These are phyloP conservation scores for Hoplostethus atlanticus DNA, from an alignment of 2,797 vertebrate genomes.

Conservation along the genomic window DNA sequence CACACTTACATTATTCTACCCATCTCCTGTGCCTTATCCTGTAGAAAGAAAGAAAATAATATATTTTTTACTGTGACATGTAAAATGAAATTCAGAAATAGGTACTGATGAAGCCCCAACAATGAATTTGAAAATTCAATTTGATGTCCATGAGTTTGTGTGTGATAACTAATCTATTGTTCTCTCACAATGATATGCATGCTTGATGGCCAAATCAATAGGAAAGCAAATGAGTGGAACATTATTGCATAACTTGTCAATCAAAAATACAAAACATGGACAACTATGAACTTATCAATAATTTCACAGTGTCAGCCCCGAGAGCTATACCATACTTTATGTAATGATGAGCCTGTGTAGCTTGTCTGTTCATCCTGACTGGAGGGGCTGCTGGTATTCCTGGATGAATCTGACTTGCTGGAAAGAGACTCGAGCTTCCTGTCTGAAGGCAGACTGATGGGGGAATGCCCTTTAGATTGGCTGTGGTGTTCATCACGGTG, in stretches of 20 bases:
- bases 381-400: slow-evolving; percentile 55
- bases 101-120: slow-evolving; percentile 4
- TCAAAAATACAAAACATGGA: slow-evolving; percentile 35
- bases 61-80: slow-evolving; percentile 6
- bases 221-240: slow-evolving; percentile 58
- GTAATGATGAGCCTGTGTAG: slow-evolving; percentile 55
- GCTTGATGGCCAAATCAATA: slow-evolving; percentile 61
- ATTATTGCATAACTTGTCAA: slow-evolving; percentile 58
- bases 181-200: slow-evolving; percentile 14
- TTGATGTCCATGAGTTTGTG: slow-evolving; percentile 41
- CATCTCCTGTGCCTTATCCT: slow-evolving; percentile 76
- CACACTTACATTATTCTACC: slow-evolving; percentile 80
- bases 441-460: slow-evolving; percentile 20
- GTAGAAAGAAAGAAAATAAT: slow-evolving; percentile 35
- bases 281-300: slow-evolving; percentile 23
- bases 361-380: slow-evolving; percentile 69
- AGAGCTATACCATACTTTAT: slow-evolving; percentile 61
- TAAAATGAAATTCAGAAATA: slow-evolving; percentile 13
- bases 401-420: slow-evolving; percentile 56
- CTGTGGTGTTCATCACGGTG: slow-evolving; percentile 27
- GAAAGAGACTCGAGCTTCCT: slow-evolving; percentile 47
- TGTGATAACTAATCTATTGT: slow-evolving; percentile 35
- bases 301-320: slow-evolving; percentile 14
- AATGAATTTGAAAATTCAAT: slow-evolving; percentile 19
- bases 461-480: slow-evolving; percentile 32